A percentile compares a stretch with the other conserved stretches of the same genome.
Evolutionary conservation across 1,140 invertebrate species (phyloP).

Genomic region (Dysdera silvatica): DNA sequence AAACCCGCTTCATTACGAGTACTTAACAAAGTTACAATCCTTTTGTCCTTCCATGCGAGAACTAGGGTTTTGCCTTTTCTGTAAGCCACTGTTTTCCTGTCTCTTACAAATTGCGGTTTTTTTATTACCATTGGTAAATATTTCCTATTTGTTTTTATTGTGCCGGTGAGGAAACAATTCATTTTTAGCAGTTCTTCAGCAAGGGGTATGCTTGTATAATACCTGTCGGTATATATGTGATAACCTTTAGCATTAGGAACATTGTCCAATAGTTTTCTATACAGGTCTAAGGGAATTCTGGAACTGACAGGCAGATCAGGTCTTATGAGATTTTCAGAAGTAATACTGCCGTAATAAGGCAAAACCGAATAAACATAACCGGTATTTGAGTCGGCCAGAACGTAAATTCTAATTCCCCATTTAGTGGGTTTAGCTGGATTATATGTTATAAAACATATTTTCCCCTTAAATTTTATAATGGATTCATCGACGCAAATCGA

Average conservation of each 20-base stretch:
- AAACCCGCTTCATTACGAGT: too few relatives aligned
- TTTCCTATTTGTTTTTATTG: background rate
- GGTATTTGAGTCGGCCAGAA: background rate
- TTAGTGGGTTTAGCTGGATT: background rate
- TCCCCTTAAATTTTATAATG: conserved; percentile 1
- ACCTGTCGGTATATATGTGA: background rate
- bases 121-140: background rate
- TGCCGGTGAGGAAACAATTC: background rate
- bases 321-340: background rate
- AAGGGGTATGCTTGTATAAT: background rate
- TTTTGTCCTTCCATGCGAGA: too few relatives aligned
- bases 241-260: background rate
- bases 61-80: too few relatives aligned
- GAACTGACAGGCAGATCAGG: background rate
- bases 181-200: background rate
- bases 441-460: conserved; percentile 1
- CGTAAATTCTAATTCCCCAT: background rate
- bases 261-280: background rate
- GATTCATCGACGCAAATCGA: background rate
- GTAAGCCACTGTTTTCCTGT: too few relatives aligned
- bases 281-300: background rate
- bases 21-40: too few relatives aligned
- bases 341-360: background rate
- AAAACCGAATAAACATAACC: background rate
- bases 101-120: background rate